A percentile compares a stretch with the other conserved stretches of the same genome.
Conservation (phyloP, 2,797 vertebrate genomes). For the Sebastes taczanowskii region DNA sequence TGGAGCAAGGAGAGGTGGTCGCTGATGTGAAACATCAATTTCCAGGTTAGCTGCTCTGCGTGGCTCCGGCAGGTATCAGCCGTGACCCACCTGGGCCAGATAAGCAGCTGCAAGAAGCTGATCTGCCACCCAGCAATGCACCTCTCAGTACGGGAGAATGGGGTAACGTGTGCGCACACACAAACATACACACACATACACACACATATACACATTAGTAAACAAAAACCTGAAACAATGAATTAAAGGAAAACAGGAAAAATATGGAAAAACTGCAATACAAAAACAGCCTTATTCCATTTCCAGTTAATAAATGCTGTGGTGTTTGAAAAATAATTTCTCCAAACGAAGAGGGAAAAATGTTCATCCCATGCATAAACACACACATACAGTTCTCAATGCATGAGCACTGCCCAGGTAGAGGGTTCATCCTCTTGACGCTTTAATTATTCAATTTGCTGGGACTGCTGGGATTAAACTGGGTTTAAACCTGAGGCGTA, state of each 20-base stretch:
- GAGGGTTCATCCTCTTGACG: not conserved
- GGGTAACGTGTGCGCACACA: conserved; percentile 1
- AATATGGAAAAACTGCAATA: not conserved
- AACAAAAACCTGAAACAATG: conserved; percentile 36
- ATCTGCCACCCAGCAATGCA: conserved; percentile 74
- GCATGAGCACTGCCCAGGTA: not conserved
- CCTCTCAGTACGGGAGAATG: conserved; percentile 42
- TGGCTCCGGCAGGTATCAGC: conserved; percentile 86
- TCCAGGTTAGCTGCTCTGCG: conserved; percentile 88
- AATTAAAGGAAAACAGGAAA: not conserved
- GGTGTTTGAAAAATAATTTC: not conserved
- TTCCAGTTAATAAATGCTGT: not conserved
- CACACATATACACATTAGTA: conserved; percentile 8
- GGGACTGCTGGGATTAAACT: conserved; percentile 16
- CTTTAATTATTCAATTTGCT: conserved; percentile 19
- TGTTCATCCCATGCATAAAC: not conserved
- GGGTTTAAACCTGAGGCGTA: conserved; percentile 6
- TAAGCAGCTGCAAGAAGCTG: conserved; percentile 85
- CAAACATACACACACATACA: not conserved
- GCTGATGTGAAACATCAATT: conserved; percentile 89
- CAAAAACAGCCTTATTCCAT: not conserved
- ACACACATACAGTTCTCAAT: not conserved
- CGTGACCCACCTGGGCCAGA: conserved; percentile 85
- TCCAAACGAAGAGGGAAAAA: not conserved
- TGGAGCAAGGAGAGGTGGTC: conserved; percentile 77